Evolutionary conservation across 1,140 invertebrate species (phyloP).

Genomic region (Aricia agestis): DNA sequence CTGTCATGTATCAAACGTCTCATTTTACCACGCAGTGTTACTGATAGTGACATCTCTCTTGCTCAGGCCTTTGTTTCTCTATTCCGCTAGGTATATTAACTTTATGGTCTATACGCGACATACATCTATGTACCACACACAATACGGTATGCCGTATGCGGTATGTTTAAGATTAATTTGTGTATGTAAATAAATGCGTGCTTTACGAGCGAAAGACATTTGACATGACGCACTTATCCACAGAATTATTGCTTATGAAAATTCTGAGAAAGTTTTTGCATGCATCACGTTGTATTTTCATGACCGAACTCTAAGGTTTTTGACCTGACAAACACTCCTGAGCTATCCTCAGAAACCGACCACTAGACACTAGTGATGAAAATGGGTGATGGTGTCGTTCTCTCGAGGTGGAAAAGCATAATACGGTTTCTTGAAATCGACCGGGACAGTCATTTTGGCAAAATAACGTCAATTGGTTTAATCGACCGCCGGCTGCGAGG

Average conservation of each 20-base stretch:
- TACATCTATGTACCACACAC: background rate
- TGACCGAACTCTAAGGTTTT: background rate
- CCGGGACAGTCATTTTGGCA: constrained; percentile 57
- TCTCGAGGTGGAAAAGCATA: background rate
- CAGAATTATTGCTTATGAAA: background rate
- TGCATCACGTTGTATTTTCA: background rate
- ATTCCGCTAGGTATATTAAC: too few relatives aligned
- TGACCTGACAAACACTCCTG: too few relatives aligned
- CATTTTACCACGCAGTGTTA: too few relatives aligned
- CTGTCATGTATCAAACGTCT: too few relatives aligned
- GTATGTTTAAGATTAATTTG: background rate
- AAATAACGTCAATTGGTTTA: constrained; percentile 74
- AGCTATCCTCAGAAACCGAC: too few relatives aligned
- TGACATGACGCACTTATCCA: constrained; percentile 3
- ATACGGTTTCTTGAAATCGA: constrained; percentile 32
- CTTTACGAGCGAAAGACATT: background rate
- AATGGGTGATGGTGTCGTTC: background rate
- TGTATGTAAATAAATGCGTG: constrained; percentile 4
- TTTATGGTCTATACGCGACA: background rate
- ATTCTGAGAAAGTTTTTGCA: background rate
- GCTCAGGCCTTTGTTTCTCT: too few relatives aligned
- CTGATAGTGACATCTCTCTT: too few relatives aligned
- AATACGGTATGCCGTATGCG: too few relatives aligned
- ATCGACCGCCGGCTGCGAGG: constrained; percentile 67
- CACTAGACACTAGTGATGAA: too few relatives aligned